These are phyloP conservation scores for Spilogale gracilis DNA, from an alignment of 2,113 vertebrate species.

Conservation along the genomic window DNA sequence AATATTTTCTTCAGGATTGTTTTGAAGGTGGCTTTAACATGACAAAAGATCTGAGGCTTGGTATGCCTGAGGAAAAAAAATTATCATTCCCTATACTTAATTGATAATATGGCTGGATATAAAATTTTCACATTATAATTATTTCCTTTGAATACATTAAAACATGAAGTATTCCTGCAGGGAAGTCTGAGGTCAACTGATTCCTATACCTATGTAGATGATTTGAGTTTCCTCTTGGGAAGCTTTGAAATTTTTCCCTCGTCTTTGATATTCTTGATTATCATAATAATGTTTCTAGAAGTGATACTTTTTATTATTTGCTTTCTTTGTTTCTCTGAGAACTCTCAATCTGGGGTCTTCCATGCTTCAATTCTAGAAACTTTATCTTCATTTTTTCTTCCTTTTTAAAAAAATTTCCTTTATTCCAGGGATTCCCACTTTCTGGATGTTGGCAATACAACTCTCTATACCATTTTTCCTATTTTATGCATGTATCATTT, in stretches of 20 bases:
- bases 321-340: not conserved
- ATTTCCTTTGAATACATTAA: not conserved
- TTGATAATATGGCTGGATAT: not conserved
- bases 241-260: not conserved
- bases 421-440: not conserved
- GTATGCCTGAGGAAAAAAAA: not conserved
- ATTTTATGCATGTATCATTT: not conserved
- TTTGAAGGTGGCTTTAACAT: not conserved
- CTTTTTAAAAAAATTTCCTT: not conserved
- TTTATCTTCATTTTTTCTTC: not conserved
- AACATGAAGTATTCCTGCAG: not conserved
- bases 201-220: not conserved
- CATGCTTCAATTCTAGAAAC: not conserved
- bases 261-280: not conserved
- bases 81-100: not conserved
- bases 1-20: slow-evolving; percentile 12
- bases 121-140: not conserved
- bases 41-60: not conserved
- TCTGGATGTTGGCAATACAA: not conserved
- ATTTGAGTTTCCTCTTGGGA: not conserved
- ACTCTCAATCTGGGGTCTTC: not conserved
- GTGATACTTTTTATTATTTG: not conserved
- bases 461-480: not conserved
- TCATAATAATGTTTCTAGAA: not conserved
- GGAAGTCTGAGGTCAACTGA: not conserved